These are phyloP conservation scores for Scyliorhinus canicula DNA, from an alignment of 2,797 vertebrate species.

Conservation along the genomic window DNA sequence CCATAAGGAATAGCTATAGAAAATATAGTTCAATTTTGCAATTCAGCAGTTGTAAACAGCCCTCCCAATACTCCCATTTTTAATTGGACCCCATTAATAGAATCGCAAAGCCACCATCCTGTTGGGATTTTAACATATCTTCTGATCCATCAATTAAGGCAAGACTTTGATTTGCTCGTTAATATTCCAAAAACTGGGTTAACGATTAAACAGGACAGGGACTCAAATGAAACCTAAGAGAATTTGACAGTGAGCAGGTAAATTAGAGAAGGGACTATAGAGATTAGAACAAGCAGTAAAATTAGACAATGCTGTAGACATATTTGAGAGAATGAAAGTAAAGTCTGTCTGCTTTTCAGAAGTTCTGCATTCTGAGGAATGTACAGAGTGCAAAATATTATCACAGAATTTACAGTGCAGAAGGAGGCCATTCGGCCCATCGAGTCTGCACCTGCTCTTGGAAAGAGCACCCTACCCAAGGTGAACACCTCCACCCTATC, in stretches of 20 bases:
- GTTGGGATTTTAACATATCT: neutral
- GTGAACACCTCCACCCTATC: no score
- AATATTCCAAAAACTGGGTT: neutral
- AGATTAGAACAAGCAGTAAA: constrained; percentile 2
- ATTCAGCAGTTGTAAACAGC: neutral
- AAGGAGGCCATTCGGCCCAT: no score
- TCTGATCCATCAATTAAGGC: neutral
- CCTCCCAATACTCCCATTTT: neutral
- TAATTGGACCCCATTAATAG: neutral
- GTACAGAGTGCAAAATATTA: neutral
- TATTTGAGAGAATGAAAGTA: neutral
- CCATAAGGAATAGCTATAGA: neutral
- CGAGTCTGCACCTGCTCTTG: no score
- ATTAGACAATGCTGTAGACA: neutral
- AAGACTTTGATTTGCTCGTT: neutral
- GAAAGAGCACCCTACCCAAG: no score
- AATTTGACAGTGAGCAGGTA: neutral
- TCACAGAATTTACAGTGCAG: neutral
- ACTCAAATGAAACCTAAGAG: neutral
- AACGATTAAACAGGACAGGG: neutral
- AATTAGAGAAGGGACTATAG: neutral
- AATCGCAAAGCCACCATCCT: neutral
- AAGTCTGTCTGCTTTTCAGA: neutral
- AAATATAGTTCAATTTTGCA: neutral
- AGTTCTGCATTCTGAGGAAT: neutral